phyloP scores from a whole-genome alignment of 1,140 invertebrate species.

The Sycobia sp. region DNA sequence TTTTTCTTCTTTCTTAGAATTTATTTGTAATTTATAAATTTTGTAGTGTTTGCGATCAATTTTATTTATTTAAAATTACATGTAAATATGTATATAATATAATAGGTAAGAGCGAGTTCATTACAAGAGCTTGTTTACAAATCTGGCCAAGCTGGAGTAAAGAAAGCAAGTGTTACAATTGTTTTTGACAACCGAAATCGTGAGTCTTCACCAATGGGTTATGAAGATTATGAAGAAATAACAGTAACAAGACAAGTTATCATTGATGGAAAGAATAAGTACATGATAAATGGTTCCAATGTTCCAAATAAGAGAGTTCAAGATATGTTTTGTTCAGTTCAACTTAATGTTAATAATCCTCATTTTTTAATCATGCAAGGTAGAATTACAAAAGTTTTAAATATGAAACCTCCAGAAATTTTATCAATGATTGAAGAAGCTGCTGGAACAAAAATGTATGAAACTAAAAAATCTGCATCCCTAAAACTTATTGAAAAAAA shows the following conservation, averaged over 20 bases:
- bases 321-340: slow-evolving; percentile 95
- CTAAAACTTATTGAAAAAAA: slow-evolving; percentile 93
- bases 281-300: slow-evolving; percentile 91
- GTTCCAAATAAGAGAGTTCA: slow-evolving; percentile 88
- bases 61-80: not conserved
- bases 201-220: slow-evolving; percentile 85
- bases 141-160: slow-evolving; percentile 94
- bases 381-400: slow-evolving; percentile 97
- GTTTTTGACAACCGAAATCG: slow-evolving; percentile 93
- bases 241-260: slow-evolving; percentile 88
- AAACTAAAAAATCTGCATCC: slow-evolving; percentile 88
- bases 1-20: slow-evolving; percentile 26
- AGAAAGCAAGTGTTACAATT: slow-evolving; percentile 94
- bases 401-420: slow-evolving; percentile 99
- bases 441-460: slow-evolving; percentile 97
- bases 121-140: slow-evolving; percentile 97
- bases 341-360: slow-evolving; percentile 98
- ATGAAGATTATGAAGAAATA: slow-evolving; percentile 91
- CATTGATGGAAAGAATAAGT: slow-evolving; percentile 88
- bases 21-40: not conserved
- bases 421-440: slow-evolving; percentile 99
- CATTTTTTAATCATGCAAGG: slow-evolving; percentile 99
- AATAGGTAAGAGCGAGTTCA: slow-evolving; percentile 84
- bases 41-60: not conserved
- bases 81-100: not conserved